Evolutionary conservation across 2,797 vertebrate species (phyloP).

Genomic region (Kryptolebias ocellatus): DNA sequence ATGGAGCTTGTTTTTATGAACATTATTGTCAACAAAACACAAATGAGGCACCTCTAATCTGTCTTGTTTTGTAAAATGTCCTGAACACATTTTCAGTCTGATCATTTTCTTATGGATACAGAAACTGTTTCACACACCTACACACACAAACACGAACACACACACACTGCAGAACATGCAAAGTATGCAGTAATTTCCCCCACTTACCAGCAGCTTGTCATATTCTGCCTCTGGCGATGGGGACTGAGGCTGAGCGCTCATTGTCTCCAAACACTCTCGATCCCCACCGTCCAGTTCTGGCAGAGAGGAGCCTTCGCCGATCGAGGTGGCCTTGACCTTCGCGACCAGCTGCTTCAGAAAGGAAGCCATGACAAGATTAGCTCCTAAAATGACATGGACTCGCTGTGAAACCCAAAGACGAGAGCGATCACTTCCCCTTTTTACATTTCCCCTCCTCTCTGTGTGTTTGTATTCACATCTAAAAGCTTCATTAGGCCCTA

Average conservation of each 20-base stretch:
- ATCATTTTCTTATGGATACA: too few relatives aligned
- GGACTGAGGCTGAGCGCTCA: constrained; percentile 64
- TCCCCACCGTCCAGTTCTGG: constrained; percentile 15
- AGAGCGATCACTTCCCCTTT: constrained; percentile 71
- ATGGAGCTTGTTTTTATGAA: too few relatives aligned
- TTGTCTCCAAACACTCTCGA: constrained; percentile 24
- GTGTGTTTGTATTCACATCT: constrained; percentile 65
- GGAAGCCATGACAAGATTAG: constrained; percentile 62
- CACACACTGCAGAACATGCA: neutral
- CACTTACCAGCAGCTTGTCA: constrained; percentile 84
- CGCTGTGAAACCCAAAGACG: neutral
- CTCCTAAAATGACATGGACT: constrained; percentile 49
- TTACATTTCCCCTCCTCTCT: constrained; percentile 25
- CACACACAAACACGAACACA: neutral
- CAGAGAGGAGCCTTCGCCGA: constrained; percentile 9
- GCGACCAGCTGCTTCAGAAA: constrained; percentile 68
- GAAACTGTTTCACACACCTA: too few relatives aligned
- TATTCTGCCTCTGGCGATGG: constrained; percentile 85
- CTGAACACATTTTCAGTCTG: too few relatives aligned
- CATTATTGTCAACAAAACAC: too few relatives aligned
- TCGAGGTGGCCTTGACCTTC: constrained; percentile 43
- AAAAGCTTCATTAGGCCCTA: constrained; percentile 10
- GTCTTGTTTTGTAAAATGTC: too few relatives aligned
- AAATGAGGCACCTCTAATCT: too few relatives aligned
- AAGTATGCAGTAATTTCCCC: neutral